Evolutionary conservation across 2,797 vertebrate genomes (phyloP).

Genomic region (Neopelma chrysocephalum): DNA sequence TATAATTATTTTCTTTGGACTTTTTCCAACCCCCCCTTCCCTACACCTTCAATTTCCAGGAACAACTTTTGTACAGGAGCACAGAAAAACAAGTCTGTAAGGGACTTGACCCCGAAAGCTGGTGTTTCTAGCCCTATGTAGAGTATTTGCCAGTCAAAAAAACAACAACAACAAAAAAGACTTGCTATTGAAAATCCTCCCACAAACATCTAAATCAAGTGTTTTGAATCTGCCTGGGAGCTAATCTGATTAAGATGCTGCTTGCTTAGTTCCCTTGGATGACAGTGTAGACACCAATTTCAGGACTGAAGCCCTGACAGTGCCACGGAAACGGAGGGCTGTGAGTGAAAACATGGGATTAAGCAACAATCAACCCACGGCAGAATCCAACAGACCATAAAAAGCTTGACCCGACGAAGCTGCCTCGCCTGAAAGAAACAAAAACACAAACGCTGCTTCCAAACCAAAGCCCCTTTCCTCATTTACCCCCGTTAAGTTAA

Average conservation of each 20-base stretch:
- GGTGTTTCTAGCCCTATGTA: not conserved
- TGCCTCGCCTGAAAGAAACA: not conserved
- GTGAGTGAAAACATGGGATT: not conserved
- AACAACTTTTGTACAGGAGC: not conserved
- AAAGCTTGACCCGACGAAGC: not conserved
- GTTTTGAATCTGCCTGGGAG: not conserved
- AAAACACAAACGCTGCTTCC: not conserved
- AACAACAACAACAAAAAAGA: not conserved
- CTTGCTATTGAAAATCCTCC: not conserved
- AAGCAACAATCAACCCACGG: not conserved
- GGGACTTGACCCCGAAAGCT: not conserved
- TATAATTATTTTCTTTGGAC: conserved; percentile 33
- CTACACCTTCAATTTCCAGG: not conserved
- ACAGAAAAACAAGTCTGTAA: not conserved
- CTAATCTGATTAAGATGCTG: not conserved
- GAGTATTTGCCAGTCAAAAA: not conserved
- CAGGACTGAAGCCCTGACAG: not conserved
- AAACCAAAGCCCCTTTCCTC: not conserved
- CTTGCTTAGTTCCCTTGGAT: not conserved
- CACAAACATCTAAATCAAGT: not conserved
- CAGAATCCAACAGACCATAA: not conserved
- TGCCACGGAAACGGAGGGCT: not conserved
- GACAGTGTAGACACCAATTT: not conserved
- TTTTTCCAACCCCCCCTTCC: not conserved
- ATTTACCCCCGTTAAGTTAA: not conserved